Percentiles rank a stretch among this genome's conserved stretches.
Evolutionary conservation across 2,113 vertebrate species (phyloP).

Genomic region (Centropus bengalensis): DNA sequence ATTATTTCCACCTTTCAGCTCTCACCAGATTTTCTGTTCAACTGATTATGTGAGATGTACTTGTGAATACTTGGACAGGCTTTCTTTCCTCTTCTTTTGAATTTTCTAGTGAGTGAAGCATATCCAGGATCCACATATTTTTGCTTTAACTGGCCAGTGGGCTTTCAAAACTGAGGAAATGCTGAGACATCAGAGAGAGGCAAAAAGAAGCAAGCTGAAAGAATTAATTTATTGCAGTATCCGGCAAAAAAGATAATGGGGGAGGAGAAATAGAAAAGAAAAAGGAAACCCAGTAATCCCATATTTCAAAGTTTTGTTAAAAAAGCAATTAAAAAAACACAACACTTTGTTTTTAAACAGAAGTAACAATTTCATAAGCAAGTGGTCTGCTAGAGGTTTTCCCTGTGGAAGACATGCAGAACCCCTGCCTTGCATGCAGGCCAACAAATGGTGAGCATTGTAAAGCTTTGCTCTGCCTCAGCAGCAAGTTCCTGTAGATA

Average conservation of each 20-base stretch:
- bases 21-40: neutral
- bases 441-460: fast-evolving
- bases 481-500: neutral
- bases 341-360: neutral
- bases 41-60: neutral
- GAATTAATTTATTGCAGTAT: neutral
- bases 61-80: neutral
- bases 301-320: neutral
- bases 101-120: neutral
- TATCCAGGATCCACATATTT: neutral
- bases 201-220: neutral
- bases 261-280: neutral
- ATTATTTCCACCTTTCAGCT: neutral
- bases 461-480: neutral
- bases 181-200: neutral
- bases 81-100: neutral
- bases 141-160: neutral
- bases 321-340: fast-evolving
- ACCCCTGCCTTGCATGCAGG: neutral
- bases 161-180: neutral
- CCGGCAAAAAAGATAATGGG: neutral
- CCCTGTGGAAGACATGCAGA: neutral
- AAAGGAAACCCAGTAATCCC: neutral
- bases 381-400: neutral
- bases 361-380: neutral